Evolutionary conservation across 2,888 invertebrate genomes (phyloP), one percentile per base, ranked within the genome.

Genomic region (Polyploca ridens): DNA sequence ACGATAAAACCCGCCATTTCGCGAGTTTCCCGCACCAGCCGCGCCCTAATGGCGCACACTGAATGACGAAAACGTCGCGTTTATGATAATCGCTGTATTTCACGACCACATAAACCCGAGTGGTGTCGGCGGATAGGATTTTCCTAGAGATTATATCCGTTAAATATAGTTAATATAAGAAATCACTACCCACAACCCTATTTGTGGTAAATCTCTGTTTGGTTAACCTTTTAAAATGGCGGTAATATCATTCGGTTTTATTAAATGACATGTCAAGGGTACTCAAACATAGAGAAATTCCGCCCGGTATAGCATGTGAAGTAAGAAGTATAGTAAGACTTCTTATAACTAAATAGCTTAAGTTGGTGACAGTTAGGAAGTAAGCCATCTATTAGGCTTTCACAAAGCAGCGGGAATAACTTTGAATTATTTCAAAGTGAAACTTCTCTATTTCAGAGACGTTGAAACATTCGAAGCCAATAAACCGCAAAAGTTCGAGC

Each of bases 31-130:
- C 72, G 67, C 74, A 69, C 69, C 77, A 75, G 72, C 73, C 77
- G 69, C 72, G 71, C 79, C 77, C 80, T 85, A 83, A 87, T 84
- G 85, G 86, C 78, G 74, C 76, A 70, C 82, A 76, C 70, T 83
- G 86, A 85, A 88, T 89, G 89, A 86, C 86, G 88, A 87, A 88
- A 90, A 86, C 81, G 87, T 79, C 82, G 76, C 86, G 85, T 90
- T 91, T 90, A 90, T 89, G 91, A 89, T 90, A 90, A 91, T 90
- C 86, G 83, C 78, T 77, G 85, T 86, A 90, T 89, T 90, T 88
- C 85, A 87, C 84, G 84, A 85, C 78, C 82, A 76, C 79, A 84
- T 90, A 89, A 89, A 86, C 81, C 78, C 81, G 76, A 82, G 76
- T 76, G 79, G 75, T 74, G 77, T 75, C 76, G 77, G 71, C 64